Conservation (phyloP, 2,888 invertebrate genomes). For the Dascillus cervinus region DNA sequence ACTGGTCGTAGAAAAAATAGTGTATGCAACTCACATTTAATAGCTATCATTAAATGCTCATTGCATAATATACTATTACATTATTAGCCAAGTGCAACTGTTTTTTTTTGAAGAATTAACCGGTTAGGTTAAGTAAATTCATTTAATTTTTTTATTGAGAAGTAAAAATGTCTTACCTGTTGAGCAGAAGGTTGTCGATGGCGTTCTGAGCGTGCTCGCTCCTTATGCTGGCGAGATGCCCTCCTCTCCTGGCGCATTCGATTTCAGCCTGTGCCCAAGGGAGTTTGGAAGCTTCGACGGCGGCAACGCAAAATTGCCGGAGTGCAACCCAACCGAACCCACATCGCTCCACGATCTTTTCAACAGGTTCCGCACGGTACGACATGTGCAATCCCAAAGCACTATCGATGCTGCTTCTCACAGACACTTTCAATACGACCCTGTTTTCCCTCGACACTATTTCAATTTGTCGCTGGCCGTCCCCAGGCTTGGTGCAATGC, state of each 20-base stretch:
- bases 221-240: slow-evolving; percentile 60
- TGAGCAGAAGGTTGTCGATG: slow-evolving; percentile 55
- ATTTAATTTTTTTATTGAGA: too few relatives aligned
- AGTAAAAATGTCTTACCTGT: slow-evolving; percentile 56
- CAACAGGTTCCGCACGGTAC: slow-evolving; percentile 56
- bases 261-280: slow-evolving; percentile 63
- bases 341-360: slow-evolving; percentile 56
- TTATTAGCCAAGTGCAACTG: too few relatives aligned
- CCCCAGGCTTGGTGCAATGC: slow-evolving; percentile 53
- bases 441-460: slow-evolving; percentile 53
- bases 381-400: slow-evolving; percentile 46
- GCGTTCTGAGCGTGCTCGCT: slow-evolving; percentile 56
- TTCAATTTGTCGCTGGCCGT: slow-evolving; percentile 51
- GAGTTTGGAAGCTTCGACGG: slow-evolving; percentile 49
- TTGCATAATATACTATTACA: too few relatives aligned
- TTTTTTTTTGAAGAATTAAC: too few relatives aligned
- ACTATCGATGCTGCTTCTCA: slow-evolving; percentile 21
- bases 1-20: too few relatives aligned
- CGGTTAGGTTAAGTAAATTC: too few relatives aligned
- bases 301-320: slow-evolving; percentile 58
- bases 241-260: slow-evolving; percentile 55
- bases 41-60: too few relatives aligned
- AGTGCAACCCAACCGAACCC: slow-evolving; percentile 65
- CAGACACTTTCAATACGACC: slow-evolving; percentile 42
- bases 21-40: too few relatives aligned